Conservation (phyloP, 2,797 vertebrate genomes). For the Chiroxiphia lanceolata region DNA sequence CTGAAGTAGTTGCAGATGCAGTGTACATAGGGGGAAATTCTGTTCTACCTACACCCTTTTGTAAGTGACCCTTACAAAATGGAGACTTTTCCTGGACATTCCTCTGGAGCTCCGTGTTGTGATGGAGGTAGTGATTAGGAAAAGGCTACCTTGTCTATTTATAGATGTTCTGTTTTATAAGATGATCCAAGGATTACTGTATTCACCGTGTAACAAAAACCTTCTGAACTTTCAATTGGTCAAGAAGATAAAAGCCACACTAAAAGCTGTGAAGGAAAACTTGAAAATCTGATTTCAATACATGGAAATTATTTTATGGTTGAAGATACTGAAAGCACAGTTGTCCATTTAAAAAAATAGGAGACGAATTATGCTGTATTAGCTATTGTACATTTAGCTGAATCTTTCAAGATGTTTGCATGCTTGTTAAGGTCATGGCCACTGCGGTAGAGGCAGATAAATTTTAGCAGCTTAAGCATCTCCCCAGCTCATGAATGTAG, state of each 20-base stretch:
- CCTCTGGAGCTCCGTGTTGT: not conserved
- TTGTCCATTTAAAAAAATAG: not conserved
- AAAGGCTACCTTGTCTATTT: not conserved
- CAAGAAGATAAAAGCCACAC: not conserved
- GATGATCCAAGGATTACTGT: not conserved
- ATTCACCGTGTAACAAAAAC: not conserved
- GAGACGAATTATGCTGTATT: not conserved
- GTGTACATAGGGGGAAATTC: not conserved
- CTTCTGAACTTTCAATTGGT: not conserved
- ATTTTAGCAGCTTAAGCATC: not conserved
- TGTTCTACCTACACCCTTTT: not conserved
- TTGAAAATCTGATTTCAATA: not conserved
- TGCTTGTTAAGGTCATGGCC: not conserved
- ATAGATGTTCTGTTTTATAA: not conserved
- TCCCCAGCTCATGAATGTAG: not conserved
- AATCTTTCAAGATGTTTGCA: not conserved
- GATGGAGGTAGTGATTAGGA: not conserved
- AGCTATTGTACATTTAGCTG: not conserved
- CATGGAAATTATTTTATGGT: not conserved
- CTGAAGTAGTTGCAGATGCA: not conserved
- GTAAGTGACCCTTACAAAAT: not conserved
- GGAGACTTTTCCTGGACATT: rapidly evolving
- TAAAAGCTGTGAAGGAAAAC: not conserved
- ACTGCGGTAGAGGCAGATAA: not conserved
- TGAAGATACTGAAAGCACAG: not conserved